phyloP scores from a whole-genome alignment of 2,888 invertebrate genomes.

The Caenorhabditis parvicauda region DNA sequence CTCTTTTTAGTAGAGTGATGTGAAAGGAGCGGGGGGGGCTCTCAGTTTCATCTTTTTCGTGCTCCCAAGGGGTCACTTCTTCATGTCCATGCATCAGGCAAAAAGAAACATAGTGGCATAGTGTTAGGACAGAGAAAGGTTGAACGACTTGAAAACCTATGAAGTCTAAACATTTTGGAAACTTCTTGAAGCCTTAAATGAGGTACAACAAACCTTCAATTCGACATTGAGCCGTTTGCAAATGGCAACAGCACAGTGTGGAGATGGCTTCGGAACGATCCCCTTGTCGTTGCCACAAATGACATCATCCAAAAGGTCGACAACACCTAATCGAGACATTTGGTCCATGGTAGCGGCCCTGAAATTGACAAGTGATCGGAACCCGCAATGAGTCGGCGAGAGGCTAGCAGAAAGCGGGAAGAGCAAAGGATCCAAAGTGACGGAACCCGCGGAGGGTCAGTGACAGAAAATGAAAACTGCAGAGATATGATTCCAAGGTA shows the following conservation, averaged over 20 bases:
- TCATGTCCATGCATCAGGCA: neutral
- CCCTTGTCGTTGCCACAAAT: slow-evolving; percentile 66
- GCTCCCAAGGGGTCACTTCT: neutral
- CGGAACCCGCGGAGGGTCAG: too few relatives aligned
- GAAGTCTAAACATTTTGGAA: neutral
- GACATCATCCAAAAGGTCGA: slow-evolving; percentile 63
- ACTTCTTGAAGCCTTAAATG: neutral
- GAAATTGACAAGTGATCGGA: too few relatives aligned
- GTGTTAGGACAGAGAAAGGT: too few relatives aligned
- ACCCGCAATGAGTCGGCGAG: too few relatives aligned
- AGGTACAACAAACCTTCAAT: slow-evolving; percentile 45
- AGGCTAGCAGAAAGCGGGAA: too few relatives aligned
- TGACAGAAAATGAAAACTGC: too few relatives aligned
- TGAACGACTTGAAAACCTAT: neutral
- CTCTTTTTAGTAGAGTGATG: too few relatives aligned
- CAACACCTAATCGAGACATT: slow-evolving; percentile 49
- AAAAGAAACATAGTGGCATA: too few relatives aligned
- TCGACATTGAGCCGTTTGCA: slow-evolving; percentile 55
- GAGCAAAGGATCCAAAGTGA: too few relatives aligned
- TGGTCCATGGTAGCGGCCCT: slow-evolving; percentile 53
- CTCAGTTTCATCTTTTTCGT: too few relatives aligned
- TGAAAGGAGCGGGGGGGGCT: too few relatives aligned
- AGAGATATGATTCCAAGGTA: neutral
- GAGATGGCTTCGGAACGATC: slow-evolving; percentile 65
- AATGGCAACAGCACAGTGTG: slow-evolving; percentile 64